Evolutionary conservation across 2,113 vertebrate genomes (phyloP), one percentile per base, ranked within the genome.

Genomic region (Azemiops feae): DNA sequence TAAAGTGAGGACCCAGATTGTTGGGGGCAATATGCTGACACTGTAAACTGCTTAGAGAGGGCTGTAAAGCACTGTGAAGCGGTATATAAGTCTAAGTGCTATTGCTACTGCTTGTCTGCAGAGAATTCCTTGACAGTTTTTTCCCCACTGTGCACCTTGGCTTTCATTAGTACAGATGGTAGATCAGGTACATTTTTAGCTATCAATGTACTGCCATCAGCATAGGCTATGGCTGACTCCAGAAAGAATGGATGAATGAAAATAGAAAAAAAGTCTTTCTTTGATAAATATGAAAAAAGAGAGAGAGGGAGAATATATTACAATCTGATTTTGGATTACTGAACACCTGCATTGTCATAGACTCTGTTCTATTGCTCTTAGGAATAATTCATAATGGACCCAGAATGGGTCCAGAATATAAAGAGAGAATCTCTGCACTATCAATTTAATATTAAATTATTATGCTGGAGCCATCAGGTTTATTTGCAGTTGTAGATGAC

Each of bases 271-370:
- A 64, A 87, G 0, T 0, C 3, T 92, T 90, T 91, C 0, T 9
- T 85, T 20, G 2, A 88, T 69, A n/a, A 86, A 87, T 81, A 30
- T 88, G 92, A 94, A 6, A 25, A 74, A 39, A n/a, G 43, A 60
- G 3, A 4, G 30, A 7, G 27, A 20, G 30, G n/a, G 20, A 10
- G 50, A 11, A n/a, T n/a, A n/a, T 23, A 85, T 6, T 11, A 55
- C 10, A 91, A 53, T 90, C 55, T 90, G 64, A 95, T 81, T 22
- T 69, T 93, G 16, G 45, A 25, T 0, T 94, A 55, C 93, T 18
- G 10, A 91, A 64, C 11, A 69, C 64, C 11, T 69, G 14, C 30
- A n/a, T 69, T n/a, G 64, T n/a, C 12, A 34, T n/a, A n/a, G 60
- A 69, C 14, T 69, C 64, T 74, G 14, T 74, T n/a, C 58, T 4